Evolutionary conservation across 2,797 vertebrate species (phyloP).

Genomic region (Tinamus major): DNA sequence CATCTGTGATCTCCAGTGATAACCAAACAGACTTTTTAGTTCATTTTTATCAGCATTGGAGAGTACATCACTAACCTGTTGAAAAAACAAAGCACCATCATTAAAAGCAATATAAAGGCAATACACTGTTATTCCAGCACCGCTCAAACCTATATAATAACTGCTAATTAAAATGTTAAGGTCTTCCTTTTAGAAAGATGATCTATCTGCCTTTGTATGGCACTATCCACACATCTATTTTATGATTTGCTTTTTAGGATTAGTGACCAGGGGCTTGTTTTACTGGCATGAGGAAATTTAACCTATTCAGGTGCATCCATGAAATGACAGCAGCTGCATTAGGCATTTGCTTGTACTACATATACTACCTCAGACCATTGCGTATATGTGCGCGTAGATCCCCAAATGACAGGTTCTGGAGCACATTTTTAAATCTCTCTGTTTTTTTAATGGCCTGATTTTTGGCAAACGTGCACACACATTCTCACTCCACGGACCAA

Average conservation of each 20-base stretch:
- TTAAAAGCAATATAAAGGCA: background rate
- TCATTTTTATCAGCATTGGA: background rate
- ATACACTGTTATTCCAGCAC: background rate
- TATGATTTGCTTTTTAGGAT: background rate
- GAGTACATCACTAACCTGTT: background rate
- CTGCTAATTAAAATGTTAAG: background rate
- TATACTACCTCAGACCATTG: accelerated
- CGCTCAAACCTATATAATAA: background rate
- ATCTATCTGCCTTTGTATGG: background rate
- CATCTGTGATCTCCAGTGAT: slow-evolving; percentile 28
- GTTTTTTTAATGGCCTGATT: background rate
- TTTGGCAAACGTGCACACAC: background rate
- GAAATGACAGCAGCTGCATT: background rate
- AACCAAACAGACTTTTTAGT: slow-evolving; percentile 13
- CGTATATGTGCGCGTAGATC: background rate
- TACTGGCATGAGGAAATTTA: background rate
- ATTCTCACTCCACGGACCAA: background rate
- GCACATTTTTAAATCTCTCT: too few species aligned
- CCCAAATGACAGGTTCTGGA: background rate
- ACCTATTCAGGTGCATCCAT: background rate
- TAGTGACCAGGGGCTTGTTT: background rate
- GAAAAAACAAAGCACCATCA: background rate
- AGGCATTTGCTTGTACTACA: background rate
- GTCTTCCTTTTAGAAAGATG: background rate
- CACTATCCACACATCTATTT: background rate